Base-by-base conservation (phyloP, 2,797 vertebrate species). In the Psittacula echo region DNA sequence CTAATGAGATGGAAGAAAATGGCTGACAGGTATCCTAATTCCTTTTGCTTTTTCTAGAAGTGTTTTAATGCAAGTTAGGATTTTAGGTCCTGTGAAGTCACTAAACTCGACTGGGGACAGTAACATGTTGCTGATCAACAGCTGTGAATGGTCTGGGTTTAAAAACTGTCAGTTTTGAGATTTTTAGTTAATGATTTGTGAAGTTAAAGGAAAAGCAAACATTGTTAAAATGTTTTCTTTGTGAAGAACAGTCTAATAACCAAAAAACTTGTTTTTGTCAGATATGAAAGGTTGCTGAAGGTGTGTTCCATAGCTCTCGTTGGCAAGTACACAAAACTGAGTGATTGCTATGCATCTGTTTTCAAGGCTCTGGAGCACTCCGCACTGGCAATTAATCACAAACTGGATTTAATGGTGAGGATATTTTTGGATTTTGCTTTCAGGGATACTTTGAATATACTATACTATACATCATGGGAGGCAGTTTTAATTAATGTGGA, bases 331-430 rank as follows among this genome's bases (percentile, higher is more conserved):
- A 98, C 98, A 64, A 98, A 98, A 75, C 96, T 98, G 41, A 98
- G 98, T 83, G 98, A 98, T 85, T 98, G 98, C 96, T 98, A 98
- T 10, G 96, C 97, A 5, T 98, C 98, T 10, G 98, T 98, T 90
- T 98, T 98, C 94, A 98, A 98, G 94, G 98, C 98, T 67, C 81
- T 98, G 82, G 98, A 98, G 64, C 98, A 98, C 88, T 98, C 98
- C 18, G 98, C 98, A 0, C 94, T 98, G 96, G 98, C 98, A 87
- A 98, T 98, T 94, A 98, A 98, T 94, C 97, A 98, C 96, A 98
- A 98, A 79, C 93, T 98, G 94, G 97, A 98, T 92, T 97, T 98
- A 95, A 98, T 98, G 98, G 98, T 98, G 91, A 98, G 98, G 37
- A 90, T 73, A 9, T 34, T 85, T 92, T 39, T 93, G 53, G 24